These are phyloP conservation scores for Gonioctena quinquepunctata DNA, from an alignment of 1,140 invertebrate species.

Conservation along the genomic window DNA sequence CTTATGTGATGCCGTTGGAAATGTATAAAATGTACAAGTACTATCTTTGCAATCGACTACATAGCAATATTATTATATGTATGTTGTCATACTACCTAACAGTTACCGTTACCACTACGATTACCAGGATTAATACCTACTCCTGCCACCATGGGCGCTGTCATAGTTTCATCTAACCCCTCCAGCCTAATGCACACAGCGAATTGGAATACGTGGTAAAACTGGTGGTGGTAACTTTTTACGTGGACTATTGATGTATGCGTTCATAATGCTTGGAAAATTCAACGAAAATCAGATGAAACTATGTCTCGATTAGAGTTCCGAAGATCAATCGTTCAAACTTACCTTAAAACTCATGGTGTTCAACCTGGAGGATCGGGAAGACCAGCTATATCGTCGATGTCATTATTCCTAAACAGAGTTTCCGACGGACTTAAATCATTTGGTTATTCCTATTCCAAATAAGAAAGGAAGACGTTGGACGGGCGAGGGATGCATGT, in stretches of 20 bases:
- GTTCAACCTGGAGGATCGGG: neutral
- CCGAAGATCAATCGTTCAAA: neutral
- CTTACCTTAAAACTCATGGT: neutral
- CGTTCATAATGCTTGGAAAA: constrained; percentile 10
- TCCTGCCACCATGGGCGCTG: no score
- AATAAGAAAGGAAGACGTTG: neutral
- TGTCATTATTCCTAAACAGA: constrained; percentile 15
- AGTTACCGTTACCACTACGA: no score
- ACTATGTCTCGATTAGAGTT: constrained; percentile 16
- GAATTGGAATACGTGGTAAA: constrained; percentile 1
- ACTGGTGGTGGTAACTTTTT: neutral
- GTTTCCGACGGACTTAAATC: constrained; percentile 1
- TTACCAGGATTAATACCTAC: no score
- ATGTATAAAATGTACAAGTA: no score
- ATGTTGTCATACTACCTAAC: no score
- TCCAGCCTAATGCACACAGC: no score
- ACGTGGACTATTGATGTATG: constrained; percentile 3
- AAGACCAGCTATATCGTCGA: neutral
- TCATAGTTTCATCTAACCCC: no score
- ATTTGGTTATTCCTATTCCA: neutral
- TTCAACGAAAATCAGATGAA: neutral
- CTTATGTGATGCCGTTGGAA: no score
- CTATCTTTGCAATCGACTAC: no score
- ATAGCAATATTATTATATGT: no score
- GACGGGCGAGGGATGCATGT: neutral